Conservation (phyloP, 2,113 vertebrate species). For the Peromyscus californicus region DNA sequence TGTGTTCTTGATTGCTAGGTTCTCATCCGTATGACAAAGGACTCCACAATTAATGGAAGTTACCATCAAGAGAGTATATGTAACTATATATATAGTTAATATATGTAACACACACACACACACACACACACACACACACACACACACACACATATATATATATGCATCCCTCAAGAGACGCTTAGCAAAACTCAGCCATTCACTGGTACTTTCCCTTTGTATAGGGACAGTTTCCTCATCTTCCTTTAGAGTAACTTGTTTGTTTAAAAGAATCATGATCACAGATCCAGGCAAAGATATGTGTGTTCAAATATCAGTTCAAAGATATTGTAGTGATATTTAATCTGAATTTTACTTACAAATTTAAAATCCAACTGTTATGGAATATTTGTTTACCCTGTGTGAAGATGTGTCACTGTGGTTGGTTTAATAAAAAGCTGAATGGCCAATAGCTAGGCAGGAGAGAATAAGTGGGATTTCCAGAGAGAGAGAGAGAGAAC, state of each 20-base stretch:
- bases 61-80: neutral
- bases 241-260: neutral
- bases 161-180: neutral
- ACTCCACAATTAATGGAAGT: neutral
- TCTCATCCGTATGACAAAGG: neutral
- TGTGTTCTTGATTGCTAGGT: neutral
- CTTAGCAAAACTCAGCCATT: neutral
- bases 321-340: neutral
- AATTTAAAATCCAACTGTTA: slow-evolving; percentile 1
- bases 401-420: neutral
- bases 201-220: neutral
- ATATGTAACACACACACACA: too few species aligned
- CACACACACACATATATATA: too few species aligned
- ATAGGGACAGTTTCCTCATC: neutral
- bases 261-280: neutral
- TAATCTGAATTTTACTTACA: neutral
- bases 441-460: neutral
- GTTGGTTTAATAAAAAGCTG: neutral
- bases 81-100: too few species aligned
- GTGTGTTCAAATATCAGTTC: neutral
- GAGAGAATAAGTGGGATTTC: neutral
- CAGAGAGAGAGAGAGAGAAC: neutral
- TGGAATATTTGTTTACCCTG: neutral
- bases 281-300: neutral
- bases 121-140: too few species aligned